These are phyloP conservation scores for Pampus argenteus DNA, from an alignment of 2,797 vertebrate species.

Conservation along the genomic window DNA sequence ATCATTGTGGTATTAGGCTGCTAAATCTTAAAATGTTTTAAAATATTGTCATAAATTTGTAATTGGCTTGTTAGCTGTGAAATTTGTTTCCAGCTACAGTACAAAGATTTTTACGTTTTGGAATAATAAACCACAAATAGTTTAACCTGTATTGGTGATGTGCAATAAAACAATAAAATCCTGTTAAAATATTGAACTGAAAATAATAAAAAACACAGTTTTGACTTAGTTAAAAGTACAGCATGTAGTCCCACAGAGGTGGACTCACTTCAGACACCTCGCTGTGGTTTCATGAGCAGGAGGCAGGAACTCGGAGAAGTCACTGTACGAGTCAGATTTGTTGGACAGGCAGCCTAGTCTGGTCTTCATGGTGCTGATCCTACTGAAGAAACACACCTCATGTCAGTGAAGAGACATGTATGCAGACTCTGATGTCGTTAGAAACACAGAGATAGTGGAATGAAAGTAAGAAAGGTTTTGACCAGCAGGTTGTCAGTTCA, in stretches of 20 bases:
- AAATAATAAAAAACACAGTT: no score
- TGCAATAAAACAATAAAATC: no score
- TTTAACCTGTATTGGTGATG: background rate
- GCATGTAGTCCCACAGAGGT: background rate
- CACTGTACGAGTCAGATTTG: slow-evolving; percentile 97
- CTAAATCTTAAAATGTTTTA: background rate
- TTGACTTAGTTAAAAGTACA: background rate
- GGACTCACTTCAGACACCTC: slow-evolving; percentile 84
- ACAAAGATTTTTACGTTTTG: background rate
- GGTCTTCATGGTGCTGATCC: slow-evolving; percentile 94
- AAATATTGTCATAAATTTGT: background rate
- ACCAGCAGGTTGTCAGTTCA: background rate
- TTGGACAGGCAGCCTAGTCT: slow-evolving; percentile 96
- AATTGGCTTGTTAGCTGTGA: background rate
- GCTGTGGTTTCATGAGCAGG: slow-evolving; percentile 80
- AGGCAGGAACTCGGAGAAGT: slow-evolving; percentile 95
- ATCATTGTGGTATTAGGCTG: background rate
- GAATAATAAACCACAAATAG: background rate
- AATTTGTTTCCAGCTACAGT: background rate
- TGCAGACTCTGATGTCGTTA: background rate
- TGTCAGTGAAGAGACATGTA: background rate
- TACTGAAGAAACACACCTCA: slow-evolving; percentile 64
- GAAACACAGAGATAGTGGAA: background rate
- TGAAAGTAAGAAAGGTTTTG: background rate
- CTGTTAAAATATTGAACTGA: no score